Base-by-base conservation (phyloP, 2,888 invertebrate genomes). In the Andrena hattorfiana region DNA sequence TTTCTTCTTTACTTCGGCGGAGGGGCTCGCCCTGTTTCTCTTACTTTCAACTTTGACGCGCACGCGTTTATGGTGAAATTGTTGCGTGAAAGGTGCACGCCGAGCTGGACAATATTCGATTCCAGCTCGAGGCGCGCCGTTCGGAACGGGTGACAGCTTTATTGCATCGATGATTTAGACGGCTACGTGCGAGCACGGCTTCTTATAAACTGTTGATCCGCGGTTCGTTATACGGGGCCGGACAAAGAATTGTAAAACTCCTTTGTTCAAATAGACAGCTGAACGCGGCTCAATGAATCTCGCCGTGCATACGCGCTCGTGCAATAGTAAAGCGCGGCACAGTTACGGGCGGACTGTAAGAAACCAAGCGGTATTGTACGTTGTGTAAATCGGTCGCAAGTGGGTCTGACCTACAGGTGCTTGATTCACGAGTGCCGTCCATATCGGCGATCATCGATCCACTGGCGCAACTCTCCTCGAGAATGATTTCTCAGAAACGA, bases 381-480 rank as follows among this genome's bases (percentile, higher is more conserved):
- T 60, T 74, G 81, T 81, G 74, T 81, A 80, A 81, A 81, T 81
- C 81, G 69, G 51, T 73, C 81, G 69, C 81, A 59, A 74, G 75
- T 69, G 64, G 75, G 16, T 48, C 56, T 71, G 84, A 70, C 56
- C 76, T 54, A 85, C 73, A 71, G 74, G 77, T 71, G 77, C 72
- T 72, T 62, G 85, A 72, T 70, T 73, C 78, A 68, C 23, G 76
- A 81, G 81, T 66, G 76, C 73, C 73, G 26, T 68, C 51, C 67
- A 67, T 77, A 80, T 70, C 73, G 75, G 79, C 64, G 70, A 70
- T 70, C 79, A 86, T 76, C 87, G 82, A 80, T 66, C 74, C 76
- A 59, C 42, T 72, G 62, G 51, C 76, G 59, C 59, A 69, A 20
- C 54, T 72, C 68, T 67, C 72, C 60, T 74, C 62, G 70, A 68